phyloP scores from a whole-genome alignment of 1,140 invertebrate genomes.

The Drosophila micromelanica region DNA sequence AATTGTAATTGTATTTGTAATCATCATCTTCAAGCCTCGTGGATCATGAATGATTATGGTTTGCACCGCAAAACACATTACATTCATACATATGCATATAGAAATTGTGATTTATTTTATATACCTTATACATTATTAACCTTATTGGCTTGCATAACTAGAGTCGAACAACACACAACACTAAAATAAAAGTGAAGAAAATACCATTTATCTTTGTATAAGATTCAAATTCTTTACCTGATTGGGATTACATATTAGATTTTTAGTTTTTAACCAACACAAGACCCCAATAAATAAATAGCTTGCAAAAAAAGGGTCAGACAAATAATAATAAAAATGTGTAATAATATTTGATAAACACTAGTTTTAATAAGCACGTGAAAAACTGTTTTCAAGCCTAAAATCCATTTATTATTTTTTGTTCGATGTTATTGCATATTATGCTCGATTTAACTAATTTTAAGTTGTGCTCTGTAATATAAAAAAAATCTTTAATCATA shows the following conservation, averaged over 20 bases:
- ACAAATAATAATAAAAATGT: slow-evolving; percentile 21
- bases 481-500: slow-evolving; percentile 22
- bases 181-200: slow-evolving; percentile 21
- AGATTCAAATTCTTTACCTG: slow-evolving; percentile 58
- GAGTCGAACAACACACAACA: slow-evolving; percentile 51
- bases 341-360: slow-evolving; percentile 27
- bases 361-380: slow-evolving; percentile 27
- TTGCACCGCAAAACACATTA: slow-evolving; percentile 30
- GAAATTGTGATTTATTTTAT: slow-evolving; percentile 81
- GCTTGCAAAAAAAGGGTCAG: slow-evolving; percentile 27
- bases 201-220: slow-evolving; percentile 28
- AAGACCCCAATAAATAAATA: slow-evolving; percentile 27
- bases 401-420: slow-evolving; percentile 36
- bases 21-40: slow-evolving; percentile 34
- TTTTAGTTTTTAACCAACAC: slow-evolving; percentile 27
- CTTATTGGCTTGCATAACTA: slow-evolving; percentile 55
- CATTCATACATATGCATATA: slow-evolving; percentile 60
- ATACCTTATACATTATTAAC: slow-evolving; percentile 71
- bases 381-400: slow-evolving; percentile 24
- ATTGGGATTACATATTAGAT: slow-evolving; percentile 40
- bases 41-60: slow-evolving; percentile 38
- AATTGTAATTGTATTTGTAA: slow-evolving; percentile 51
- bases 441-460: slow-evolving; percentile 76
- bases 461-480: slow-evolving; percentile 61
- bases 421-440: slow-evolving; percentile 59